These are phyloP conservation scores for Drosophila vallismaia DNA, from an alignment of 2,888 invertebrate species.

Conservation along the genomic window DNA sequence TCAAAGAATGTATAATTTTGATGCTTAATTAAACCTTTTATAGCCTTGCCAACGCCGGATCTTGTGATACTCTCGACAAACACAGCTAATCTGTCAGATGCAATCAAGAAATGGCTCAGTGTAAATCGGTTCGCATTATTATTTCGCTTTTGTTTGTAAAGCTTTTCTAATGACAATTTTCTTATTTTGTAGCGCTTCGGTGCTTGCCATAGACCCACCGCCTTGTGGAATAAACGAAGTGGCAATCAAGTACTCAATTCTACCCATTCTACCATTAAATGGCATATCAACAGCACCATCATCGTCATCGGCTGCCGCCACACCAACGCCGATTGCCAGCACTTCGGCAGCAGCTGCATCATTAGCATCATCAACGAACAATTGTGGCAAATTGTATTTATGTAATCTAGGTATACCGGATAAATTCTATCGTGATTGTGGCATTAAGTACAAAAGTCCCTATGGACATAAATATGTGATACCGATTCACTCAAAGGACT, in stretches of 20 bases:
- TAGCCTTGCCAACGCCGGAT: slow-evolving; percentile 84
- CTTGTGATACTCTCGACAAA: slow-evolving; percentile 83
- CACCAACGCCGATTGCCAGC: slow-evolving; percentile 43
- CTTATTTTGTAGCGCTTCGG: slow-evolving; percentile 85
- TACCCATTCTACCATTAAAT: slow-evolving; percentile 89
- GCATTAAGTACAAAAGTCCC: slow-evolving; percentile 92
- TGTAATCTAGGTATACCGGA: slow-evolving; percentile 93
- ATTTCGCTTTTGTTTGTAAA: not conserved
- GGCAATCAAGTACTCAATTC: slow-evolving; percentile 88
- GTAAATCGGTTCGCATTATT: slow-evolving; percentile 84
- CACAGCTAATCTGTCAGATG: slow-evolving; percentile 83
- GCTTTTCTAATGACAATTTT: not conserved
- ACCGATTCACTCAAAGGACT: slow-evolving; percentile 87
- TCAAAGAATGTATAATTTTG: too few relatives aligned
- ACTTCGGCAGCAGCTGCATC: slow-evolving; percentile 36
- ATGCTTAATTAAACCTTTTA: slow-evolving; percentile 10
- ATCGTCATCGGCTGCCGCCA: slow-evolving; percentile 40
- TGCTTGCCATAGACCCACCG: slow-evolving; percentile 91
- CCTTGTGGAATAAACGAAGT: slow-evolving; percentile 87
- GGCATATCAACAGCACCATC: slow-evolving; percentile 83
- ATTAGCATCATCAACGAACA: slow-evolving; percentile 79
- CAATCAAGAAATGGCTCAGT: slow-evolving; percentile 88
- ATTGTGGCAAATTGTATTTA: slow-evolving; percentile 90
- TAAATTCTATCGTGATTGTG: slow-evolving; percentile 89
- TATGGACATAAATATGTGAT: slow-evolving; percentile 93